These are phyloP conservation scores for Himalopsyche phryganea DNA, from an alignment of 1,140 invertebrate genomes.

Conservation along the genomic window DNA sequence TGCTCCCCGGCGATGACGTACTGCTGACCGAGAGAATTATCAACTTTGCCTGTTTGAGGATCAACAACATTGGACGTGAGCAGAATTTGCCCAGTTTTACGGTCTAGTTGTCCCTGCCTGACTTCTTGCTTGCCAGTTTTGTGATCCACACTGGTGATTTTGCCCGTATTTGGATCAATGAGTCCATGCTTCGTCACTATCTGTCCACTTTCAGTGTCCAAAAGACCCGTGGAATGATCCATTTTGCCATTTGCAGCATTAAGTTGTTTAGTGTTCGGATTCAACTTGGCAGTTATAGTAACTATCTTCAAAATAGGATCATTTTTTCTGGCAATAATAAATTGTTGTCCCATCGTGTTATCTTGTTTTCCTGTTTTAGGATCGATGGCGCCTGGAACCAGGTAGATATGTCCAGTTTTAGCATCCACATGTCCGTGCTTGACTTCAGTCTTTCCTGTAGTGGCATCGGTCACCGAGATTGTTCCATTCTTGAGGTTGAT, in stretches of 20 bases:
- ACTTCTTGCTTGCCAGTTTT: conserved; percentile 55
- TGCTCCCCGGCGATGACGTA: conserved; percentile 54
- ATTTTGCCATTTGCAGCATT: conserved; percentile 55
- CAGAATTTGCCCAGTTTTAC: conserved; percentile 57
- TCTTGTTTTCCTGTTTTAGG: conserved; percentile 52
- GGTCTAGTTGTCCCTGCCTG: conserved; percentile 52
- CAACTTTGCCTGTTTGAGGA: conserved; percentile 52
- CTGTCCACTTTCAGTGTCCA: conserved; percentile 55
- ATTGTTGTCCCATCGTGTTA: conserved; percentile 51
- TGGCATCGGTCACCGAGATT: conserved; percentile 48
- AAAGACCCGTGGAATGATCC: conserved; percentile 54
- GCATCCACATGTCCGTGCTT: conserved; percentile 53
- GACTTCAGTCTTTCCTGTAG: conserved; percentile 51
- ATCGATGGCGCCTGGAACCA: conserved; percentile 52
- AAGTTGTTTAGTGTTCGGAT: conserved; percentile 54
- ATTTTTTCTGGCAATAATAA: conserved; percentile 52
- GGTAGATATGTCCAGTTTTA: conserved; percentile 56
- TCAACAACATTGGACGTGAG: conserved; percentile 53
- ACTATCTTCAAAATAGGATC: conserved; percentile 55
- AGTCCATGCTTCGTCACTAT: conserved; percentile 59
- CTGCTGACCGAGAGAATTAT: conserved; percentile 51
- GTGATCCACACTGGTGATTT: conserved; percentile 53
- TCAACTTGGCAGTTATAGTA: conserved; percentile 57
- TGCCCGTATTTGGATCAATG: conserved; percentile 55
- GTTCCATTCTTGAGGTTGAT: conserved; percentile 57